phyloP scores from a whole-genome alignment of 2,888 invertebrate genomes.

The Halocaridina rubra region DNA sequence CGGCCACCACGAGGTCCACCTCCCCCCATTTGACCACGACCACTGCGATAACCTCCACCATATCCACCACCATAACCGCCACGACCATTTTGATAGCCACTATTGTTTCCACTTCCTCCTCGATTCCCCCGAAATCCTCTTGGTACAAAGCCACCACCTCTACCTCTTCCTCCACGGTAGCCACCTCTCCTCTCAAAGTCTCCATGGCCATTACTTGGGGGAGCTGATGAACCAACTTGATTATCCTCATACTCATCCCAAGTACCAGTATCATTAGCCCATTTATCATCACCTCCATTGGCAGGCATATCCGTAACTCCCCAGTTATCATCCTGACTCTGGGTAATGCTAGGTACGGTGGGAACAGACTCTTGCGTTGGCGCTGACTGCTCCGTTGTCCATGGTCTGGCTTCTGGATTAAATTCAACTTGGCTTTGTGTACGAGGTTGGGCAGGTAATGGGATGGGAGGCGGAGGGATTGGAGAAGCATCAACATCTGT shows the following conservation, averaged over 20 bases:
- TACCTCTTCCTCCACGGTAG: slow-evolving; percentile 27
- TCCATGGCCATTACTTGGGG: slow-evolving; percentile 21
- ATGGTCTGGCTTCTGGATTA: slow-evolving; percentile 54
- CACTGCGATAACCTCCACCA: slow-evolving; percentile 17
- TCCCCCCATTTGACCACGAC: slow-evolving; percentile 28
- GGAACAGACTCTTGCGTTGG: slow-evolving; percentile 26
- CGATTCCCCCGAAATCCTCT: slow-evolving; percentile 34
- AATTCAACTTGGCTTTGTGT: slow-evolving; percentile 47
- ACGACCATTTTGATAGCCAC: slow-evolving; percentile 40
- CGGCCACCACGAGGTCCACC: slow-evolving; percentile 31
- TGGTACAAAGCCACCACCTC: not conserved
- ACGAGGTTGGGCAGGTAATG: slow-evolving; percentile 51
- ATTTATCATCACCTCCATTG: slow-evolving; percentile 55
- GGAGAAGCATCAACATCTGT: slow-evolving; percentile 64
- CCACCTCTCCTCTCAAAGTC: slow-evolving; percentile 45
- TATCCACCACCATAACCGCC: slow-evolving; percentile 48
- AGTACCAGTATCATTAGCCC: slow-evolving; percentile 33
- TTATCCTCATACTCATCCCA: slow-evolving; percentile 43
- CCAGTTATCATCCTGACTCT: slow-evolving; percentile 35
- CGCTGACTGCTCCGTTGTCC: slow-evolving; percentile 33
- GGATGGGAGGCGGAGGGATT: slow-evolving; percentile 60
- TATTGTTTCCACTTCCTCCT: slow-evolving; percentile 34
- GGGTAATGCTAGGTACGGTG: slow-evolving; percentile 12
- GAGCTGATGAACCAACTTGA: not conserved
- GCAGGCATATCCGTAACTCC: slow-evolving; percentile 25